A percentile compares a stretch with the other conserved stretches of the same genome.
Evolutionary conservation across 2,888 invertebrate genomes (phyloP).

Genomic region (Drosophila helvetica): DNA sequence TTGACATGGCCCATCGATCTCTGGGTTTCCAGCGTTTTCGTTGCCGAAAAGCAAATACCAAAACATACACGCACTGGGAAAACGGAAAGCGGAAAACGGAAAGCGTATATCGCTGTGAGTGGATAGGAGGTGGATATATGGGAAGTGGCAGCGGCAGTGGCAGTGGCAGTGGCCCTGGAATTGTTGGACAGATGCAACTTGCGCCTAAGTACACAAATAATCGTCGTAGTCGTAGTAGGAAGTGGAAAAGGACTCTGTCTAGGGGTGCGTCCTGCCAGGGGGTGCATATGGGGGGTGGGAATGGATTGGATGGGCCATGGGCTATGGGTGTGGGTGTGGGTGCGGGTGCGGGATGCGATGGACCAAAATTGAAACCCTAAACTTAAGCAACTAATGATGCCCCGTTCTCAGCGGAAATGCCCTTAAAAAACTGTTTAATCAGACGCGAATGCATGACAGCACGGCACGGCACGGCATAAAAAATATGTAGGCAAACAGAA

Average conservation of each 20-base stretch:
- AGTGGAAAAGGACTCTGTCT: slow-evolving; percentile 45
- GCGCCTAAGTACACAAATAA: slow-evolving; percentile 63
- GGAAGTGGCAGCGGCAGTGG: slow-evolving; percentile 30
- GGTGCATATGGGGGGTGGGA: slow-evolving; percentile 19
- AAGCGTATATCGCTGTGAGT: slow-evolving; percentile 1
- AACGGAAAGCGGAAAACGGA: slow-evolving; percentile 21
- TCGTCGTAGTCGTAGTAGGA: neutral
- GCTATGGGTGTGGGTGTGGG: slow-evolving; percentile 33
- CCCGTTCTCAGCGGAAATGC: slow-evolving; percentile 70
- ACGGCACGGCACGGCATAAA: slow-evolving; percentile 67
- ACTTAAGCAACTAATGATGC: slow-evolving; percentile 72
- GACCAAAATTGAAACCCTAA: slow-evolving; percentile 59
- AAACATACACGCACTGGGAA: slow-evolving; percentile 25
- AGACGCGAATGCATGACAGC: slow-evolving; percentile 77
- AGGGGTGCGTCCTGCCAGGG: slow-evolving; percentile 51
- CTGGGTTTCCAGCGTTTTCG: slow-evolving; percentile 5
- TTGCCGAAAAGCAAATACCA: slow-evolving; percentile 50
- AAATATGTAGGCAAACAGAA: slow-evolving; percentile 10
- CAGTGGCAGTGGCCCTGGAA: slow-evolving; percentile 54
- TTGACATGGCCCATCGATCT: slow-evolving; percentile 78
- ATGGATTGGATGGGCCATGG: slow-evolving; percentile 9
- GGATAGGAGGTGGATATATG: neutral
- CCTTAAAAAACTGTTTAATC: slow-evolving; percentile 78
- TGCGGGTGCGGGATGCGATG: slow-evolving; percentile 47
- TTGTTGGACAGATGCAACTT: slow-evolving; percentile 81